Evolutionary conservation across 1,140 invertebrate species (phyloP).

Genomic region (Lutraria rhynchaena): DNA sequence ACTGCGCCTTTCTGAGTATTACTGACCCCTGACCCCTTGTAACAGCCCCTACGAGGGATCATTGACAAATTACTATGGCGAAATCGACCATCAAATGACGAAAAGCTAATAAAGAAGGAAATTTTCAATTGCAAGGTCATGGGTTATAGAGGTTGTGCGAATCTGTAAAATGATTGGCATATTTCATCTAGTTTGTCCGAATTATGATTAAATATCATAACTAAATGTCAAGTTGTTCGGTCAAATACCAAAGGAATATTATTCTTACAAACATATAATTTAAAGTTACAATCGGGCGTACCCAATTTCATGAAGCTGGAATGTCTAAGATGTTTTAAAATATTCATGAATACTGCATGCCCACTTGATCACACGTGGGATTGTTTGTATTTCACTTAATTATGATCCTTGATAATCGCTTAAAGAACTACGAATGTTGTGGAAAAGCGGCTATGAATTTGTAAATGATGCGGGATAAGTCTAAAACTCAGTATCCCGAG

Average conservation of each 20-base stretch:
- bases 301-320: too few relatives aligned
- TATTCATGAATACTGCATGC: too few relatives aligned
- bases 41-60: slow-evolving; percentile 38
- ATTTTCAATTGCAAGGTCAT: neutral
- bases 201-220: slow-evolving; percentile 36
- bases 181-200: slow-evolving; percentile 16
- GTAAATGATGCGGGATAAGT: slow-evolving; percentile 10
- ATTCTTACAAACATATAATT: neutral
- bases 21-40: slow-evolving; percentile 45
- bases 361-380: slow-evolving; percentile 29
- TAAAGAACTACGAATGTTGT: slow-evolving; percentile 6
- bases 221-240: slow-evolving; percentile 34
- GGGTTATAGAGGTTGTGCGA: neutral
- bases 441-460: neutral
- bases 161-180: slow-evolving; percentile 31
- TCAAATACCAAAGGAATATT: neutral
- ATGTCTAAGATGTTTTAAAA: too few relatives aligned
- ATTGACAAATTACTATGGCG: slow-evolving; percentile 3
- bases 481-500: neutral
- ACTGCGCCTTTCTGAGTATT: slow-evolving; percentile 29
- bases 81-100: slow-evolving; percentile 25
- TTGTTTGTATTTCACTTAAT: slow-evolving; percentile 50
- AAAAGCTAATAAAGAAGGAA: slow-evolving; percentile 15
- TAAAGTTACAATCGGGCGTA: neutral
- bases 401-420: slow-evolving; percentile 20